Evolutionary conservation across 2,797 vertebrate genomes (phyloP), one percentile per base, ranked within the genome.

Genomic region (Micromesistius poutassou): DNA sequence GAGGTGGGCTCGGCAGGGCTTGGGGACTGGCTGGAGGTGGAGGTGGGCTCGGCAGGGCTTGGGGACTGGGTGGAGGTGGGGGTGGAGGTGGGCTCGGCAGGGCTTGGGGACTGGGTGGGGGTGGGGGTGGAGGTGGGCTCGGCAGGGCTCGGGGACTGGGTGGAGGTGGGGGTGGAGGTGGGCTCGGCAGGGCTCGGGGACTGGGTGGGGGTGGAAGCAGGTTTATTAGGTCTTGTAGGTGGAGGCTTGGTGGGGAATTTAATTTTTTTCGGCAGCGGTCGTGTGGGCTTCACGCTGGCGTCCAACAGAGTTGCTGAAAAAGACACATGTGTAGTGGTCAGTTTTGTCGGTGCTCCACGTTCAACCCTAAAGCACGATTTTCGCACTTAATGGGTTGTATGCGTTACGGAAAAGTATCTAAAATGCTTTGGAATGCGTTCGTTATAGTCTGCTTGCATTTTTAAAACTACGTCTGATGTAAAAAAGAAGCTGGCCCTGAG

Each of bases 291-390:
- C 80, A 87, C 89, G 71, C 82, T 86, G 1, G 74, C 84, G 75
- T 88, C 90, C 85, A 94, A 78, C 25, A 94, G 82, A 7, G 93
- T 93, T 87, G 89, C 93, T 94, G 82, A 83, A 93, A 93, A 28
- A 22, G 31, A 62, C 77, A 88, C 78, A 84, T 19, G 82, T 66
- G 76, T 82, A 35, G 77, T n/a, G 72, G 86, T 71, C 40, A 71
- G 30, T 3, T 81, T 74, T 74, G 81, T 74, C 4, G 19, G 71
- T 81, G 16, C 9, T 40, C 38, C 38, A 13, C 38, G 13, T 68
- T 77, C 3, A 30, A 73, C 30, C 66, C 40, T 46, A 68, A 40
- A 85, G 25, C 42, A 77, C 74, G 81, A 10, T 30, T 82, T 40
- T 40, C 28, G 4, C 73, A 81, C 78, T 77, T 72, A 28, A 50